Percentiles rank a stretch among this genome's conserved stretches.
Evolutionary conservation across 2,113 vertebrate species (phyloP).

Genomic region (Morphnarchus princeps): DNA sequence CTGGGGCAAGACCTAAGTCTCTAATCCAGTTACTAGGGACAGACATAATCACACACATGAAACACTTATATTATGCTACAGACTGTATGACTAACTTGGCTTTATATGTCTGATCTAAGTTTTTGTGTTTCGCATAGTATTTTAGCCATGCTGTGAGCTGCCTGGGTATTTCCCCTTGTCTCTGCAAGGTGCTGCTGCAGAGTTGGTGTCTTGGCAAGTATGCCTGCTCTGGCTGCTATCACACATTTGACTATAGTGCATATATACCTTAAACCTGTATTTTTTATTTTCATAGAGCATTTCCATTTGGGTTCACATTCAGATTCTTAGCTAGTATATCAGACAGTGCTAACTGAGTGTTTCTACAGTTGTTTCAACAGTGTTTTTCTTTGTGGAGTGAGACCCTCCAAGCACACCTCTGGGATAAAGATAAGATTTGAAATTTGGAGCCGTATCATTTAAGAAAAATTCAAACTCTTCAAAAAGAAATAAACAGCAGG

Average conservation of each 20-base stretch:
- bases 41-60: background rate
- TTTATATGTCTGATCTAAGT: background rate
- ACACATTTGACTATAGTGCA: fast-evolving
- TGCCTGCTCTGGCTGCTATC: background rate
- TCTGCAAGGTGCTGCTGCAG: background rate
- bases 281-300: background rate
- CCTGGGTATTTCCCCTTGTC: background rate
- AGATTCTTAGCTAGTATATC: background rate
- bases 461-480: conserved; percentile 3
- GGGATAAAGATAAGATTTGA: background rate
- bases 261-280: background rate
- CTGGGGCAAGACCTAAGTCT: background rate
- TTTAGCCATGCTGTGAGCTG: background rate
- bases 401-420: background rate
- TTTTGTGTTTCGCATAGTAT: background rate
- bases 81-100: background rate
- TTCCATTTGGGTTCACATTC: background rate
- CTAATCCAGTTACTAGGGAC: background rate
- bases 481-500: conserved; percentile 3
- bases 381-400: background rate
- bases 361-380: background rate
- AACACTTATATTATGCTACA: background rate
- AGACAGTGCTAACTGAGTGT: background rate
- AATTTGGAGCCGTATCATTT: background rate
- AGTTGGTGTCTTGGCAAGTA: background rate